phyloP scores from a whole-genome alignment of 2,797 vertebrate species.

The Oreochromis grahami region DNA sequence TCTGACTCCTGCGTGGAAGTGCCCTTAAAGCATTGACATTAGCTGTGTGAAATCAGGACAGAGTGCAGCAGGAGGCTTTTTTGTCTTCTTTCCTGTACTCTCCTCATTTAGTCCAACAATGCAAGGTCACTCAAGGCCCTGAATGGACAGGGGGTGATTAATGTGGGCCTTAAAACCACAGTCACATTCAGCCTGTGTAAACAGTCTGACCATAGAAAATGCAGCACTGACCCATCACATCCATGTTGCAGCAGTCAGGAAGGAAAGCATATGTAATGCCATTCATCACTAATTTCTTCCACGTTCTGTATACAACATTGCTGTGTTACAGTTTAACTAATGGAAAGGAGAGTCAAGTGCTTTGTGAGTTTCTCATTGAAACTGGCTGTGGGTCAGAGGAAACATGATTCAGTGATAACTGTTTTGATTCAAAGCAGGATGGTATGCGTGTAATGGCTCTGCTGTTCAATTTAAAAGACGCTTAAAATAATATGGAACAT shows the following conservation, averaged over 20 bases:
- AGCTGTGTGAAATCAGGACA: constrained; percentile 44
- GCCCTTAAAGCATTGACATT: constrained; percentile 6
- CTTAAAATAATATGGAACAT: background rate
- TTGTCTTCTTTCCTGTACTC: constrained; percentile 3
- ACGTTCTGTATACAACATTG: background rate
- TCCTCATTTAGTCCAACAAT: constrained; percentile 25
- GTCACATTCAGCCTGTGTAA: constrained; percentile 12
- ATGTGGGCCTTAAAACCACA: constrained; percentile 27
- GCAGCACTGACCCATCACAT: background rate
- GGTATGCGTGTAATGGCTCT: background rate
- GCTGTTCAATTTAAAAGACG: background rate
- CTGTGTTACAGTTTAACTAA: background rate
- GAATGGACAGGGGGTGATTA: constrained; percentile 12
- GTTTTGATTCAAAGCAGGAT: background rate
- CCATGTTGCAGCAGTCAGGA: background rate
- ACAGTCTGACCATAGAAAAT: background rate
- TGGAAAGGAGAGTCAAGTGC: background rate
- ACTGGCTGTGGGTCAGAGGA: background rate
- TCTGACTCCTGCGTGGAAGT: constrained; percentile 12
- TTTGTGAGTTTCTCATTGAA: background rate
- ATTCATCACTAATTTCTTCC: background rate
- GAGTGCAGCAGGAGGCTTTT: constrained; percentile 22
- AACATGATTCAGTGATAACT: background rate
- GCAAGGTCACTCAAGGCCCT: constrained; percentile 14
- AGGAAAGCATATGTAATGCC: background rate